Percentiles rank a stretch among this genome's conserved stretches.
Evolutionary conservation across 2,113 vertebrate species (phyloP).

Genomic region (Vanacampus margaritifer): DNA sequence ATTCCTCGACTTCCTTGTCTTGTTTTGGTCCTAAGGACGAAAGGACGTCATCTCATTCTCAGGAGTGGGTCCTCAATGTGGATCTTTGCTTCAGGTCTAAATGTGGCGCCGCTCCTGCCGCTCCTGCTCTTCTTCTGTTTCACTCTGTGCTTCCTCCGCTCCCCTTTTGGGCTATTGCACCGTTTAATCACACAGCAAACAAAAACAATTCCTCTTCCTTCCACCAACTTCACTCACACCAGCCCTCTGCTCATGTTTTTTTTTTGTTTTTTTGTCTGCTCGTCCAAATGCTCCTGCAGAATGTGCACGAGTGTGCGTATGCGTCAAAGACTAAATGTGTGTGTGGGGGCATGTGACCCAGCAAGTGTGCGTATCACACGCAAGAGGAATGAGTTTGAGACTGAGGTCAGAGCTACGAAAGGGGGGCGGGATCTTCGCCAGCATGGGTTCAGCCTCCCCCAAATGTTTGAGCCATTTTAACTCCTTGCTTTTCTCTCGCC

Average conservation of each 20-base stretch:
- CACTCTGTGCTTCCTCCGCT: constrained; percentile 35
- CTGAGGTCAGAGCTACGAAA: constrained; percentile 69
- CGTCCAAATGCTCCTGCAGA: constrained; percentile 16
- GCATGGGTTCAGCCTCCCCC: constrained; percentile 39
- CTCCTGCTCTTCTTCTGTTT: constrained; percentile 33
- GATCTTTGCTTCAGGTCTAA: constrained; percentile 49
- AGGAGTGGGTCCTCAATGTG: constrained; percentile 27
- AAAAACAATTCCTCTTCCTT: constrained; percentile 28
- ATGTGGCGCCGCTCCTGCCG: constrained; percentile 41
- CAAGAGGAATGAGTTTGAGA: constrained; percentile 54
- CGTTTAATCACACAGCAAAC: constrained; percentile 46
- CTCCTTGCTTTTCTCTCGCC: constrained; percentile 32
- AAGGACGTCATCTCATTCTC: constrained; percentile 33
- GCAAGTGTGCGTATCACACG: constrained; percentile 26
- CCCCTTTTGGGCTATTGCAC: constrained; percentile 30
- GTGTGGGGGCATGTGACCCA: constrained; percentile 27
- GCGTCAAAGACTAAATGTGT: constrained; percentile 17
- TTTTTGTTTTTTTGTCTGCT: not conserved
- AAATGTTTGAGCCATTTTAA: constrained; percentile 50
- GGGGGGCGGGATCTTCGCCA: constrained; percentile 55
- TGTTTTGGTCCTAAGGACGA: constrained; percentile 15
- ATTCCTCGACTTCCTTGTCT: constrained; percentile 9
- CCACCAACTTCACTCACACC: constrained; percentile 33
- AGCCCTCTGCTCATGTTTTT: not conserved
- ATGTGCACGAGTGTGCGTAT: constrained; percentile 10